Base-by-base conservation (phyloP, 2,888 invertebrate species). In the Ypsolopha sequella region DNA sequence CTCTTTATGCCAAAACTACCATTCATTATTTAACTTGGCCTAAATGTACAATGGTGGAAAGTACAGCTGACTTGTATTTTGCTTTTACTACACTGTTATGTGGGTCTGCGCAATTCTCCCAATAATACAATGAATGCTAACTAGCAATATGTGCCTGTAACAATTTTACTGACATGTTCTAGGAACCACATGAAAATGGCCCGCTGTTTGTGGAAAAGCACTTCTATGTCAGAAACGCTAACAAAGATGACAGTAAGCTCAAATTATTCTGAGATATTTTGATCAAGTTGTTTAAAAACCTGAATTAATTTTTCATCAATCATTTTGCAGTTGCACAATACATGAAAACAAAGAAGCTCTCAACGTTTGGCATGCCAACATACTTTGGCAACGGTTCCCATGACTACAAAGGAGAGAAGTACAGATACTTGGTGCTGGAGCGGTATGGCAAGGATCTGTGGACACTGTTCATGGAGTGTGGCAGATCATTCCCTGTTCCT, bases 161-260 rank as follows among this genome's bases (percentile, higher is more conserved):
- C 24, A 24, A 24, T 24, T 24, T 24, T 24, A n/a, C n/a, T 24
- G 2, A 24, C 24, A 24, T 11, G 7, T 52, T 34, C 10, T 63
- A 95, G 94, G 97, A 98, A 82, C 97, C 97, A 8, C 92, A 93
- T 73, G 91, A 89, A 54, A 98, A 97, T 89, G 98, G 98, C 0
- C 98, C 98, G 0, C 80, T 99, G 1, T 99, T 96, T 87, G 95
- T 95, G 48, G 98, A 98, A 84, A 93, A 94, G 85, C 93, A 96
- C 80, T 97, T 97, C 75, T 98, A 95, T 67, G 90, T 93, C 74
- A 89, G 92, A 59, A 92, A 92, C 76, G 92, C 91, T 0, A 93
- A 91, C 65, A 76, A 88, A 60, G 90, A 89, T 55, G 92, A 93
- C 56, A 89, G 93, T 91, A 84, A 89, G 88, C 87, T 41, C 11